Evolutionary conservation across 2,888 invertebrate genomes (phyloP).

Genomic region (Tetheella fluctuosa): DNA sequence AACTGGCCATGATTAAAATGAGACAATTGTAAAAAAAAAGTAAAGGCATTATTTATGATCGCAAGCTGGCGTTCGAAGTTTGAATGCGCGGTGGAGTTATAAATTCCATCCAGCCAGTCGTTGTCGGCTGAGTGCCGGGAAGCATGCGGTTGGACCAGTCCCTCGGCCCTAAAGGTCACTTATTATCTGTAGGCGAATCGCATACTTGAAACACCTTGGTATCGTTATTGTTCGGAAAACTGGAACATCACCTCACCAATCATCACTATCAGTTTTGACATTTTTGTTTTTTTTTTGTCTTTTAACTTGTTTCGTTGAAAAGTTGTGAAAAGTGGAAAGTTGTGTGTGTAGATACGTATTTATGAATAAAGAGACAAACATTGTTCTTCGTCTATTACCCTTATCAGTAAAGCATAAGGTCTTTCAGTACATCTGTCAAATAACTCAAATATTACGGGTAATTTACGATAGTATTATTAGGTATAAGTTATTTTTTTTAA

Average conservation of each 20-base stretch:
- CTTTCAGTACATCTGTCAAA: not conserved
- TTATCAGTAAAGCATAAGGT: not conserved
- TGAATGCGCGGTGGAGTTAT: conserved; percentile 37
- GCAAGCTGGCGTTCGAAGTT: conserved; percentile 33
- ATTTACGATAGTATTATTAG: too few species aligned
- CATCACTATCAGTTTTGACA: not conserved
- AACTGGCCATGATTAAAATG: conserved; percentile 5
- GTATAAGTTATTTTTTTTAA: too few species aligned
- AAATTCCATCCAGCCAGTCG: conserved; percentile 50
- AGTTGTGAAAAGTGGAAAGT: too few species aligned
- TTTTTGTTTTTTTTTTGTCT: not conserved
- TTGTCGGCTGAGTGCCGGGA: conserved; percentile 41
- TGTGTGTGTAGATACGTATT: too few species aligned
- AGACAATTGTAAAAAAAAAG: conserved; percentile 31
- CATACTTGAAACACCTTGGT: conserved; percentile 50
- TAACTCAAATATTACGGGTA: not conserved
- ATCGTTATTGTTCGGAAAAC: conserved; percentile 16
- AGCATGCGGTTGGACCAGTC: conserved; percentile 77
- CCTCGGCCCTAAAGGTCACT: conserved; percentile 72
- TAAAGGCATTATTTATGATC: conserved; percentile 50
- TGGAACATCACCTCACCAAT: not conserved
- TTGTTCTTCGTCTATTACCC: not conserved
- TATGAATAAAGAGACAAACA: not conserved
- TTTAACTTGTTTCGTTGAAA: not conserved
- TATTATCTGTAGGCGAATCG: conserved; percentile 71